Conservation (phyloP, 2,113 vertebrate genomes). For the Hiodon alosoides region DNA sequence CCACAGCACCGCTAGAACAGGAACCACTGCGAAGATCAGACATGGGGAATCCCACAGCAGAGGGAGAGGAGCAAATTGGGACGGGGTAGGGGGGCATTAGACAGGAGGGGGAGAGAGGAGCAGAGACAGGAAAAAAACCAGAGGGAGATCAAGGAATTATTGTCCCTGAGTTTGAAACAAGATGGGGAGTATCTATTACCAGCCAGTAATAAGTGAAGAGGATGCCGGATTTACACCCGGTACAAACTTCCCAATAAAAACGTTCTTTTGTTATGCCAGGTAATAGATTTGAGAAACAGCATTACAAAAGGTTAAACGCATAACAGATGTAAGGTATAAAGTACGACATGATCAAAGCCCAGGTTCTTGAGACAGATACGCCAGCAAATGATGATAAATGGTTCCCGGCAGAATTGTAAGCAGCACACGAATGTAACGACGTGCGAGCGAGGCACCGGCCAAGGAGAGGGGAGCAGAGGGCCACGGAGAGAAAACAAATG, state of each 20-base stretch:
- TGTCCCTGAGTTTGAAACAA: constrained; percentile 29
- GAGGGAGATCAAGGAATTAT: constrained; percentile 3
- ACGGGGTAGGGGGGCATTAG: neutral
- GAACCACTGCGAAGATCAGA: constrained; percentile 21
- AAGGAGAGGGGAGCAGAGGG: constrained; percentile 39
- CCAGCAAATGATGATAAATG: constrained; percentile 99
- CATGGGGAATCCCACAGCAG: constrained; percentile 27
- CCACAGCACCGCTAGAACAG: constrained; percentile 10
- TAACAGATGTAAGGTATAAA: constrained; percentile 99
- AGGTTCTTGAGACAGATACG: constrained; percentile 86
- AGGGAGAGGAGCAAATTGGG: constrained; percentile 1
- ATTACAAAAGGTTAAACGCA: constrained; percentile 94
- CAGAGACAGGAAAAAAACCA: constrained; percentile 17
- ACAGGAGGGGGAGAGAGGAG: constrained; percentile 32
- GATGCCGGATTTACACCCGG: constrained; percentile 53
- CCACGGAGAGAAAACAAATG: constrained; percentile 65
- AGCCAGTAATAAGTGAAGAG: constrained; percentile 42
- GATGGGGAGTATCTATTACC: constrained; percentile 42
- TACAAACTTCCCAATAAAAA: constrained; percentile 63
- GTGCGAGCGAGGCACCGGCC: constrained; percentile 66
- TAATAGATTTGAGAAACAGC: constrained; percentile 88
- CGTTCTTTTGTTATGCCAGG: constrained; percentile 76
- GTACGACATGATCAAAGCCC: constrained; percentile 96
- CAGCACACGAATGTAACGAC: constrained; percentile 84
- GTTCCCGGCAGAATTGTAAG: constrained; percentile 88